Base-by-base conservation (phyloP, 2,888 invertebrate genomes). In the Crossocerus cetratus region DNA sequence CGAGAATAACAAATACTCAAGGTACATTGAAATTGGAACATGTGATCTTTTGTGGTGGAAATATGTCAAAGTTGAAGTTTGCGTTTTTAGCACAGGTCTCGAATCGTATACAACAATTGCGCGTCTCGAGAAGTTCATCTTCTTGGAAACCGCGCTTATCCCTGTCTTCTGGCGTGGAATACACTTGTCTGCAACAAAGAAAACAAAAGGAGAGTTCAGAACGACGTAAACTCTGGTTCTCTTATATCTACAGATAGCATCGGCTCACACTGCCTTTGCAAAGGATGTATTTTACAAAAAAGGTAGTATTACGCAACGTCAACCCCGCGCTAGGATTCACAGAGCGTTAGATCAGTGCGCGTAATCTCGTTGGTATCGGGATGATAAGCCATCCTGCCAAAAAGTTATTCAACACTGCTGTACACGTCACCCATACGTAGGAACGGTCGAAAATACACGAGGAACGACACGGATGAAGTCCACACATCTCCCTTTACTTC, bases 131-230 rank as follows among this genome's bases (percentile, higher is more conserved):
- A 67, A 73, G 69, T 76, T 77, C 77, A 56, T 78, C 77, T 77
- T 69, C 69, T 68, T 71, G 65, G 66, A 76, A 76, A 77, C 69
- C 22, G 70, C 69, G 63, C 61, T 69, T 71, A 54, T 66, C 66
- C 77, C 60, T 65, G 49, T 76, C 73, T 71, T 71, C 74, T 23
- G 69, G 70, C 65, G n/a, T 66, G 68, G 69, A 57, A 66, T 49
- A 74, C 68, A 71, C 72, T 61, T 49, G 53, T 78, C 80, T 80
- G 80, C 54, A 80, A 80, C 80, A 78, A 66, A 78, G 72, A 80
- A 78, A 80, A 78, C 64, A 72, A 74, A 78, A 77, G 53, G 42
- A 44, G 59, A 45, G 54, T 62, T 76, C 75, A 76, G 74, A 70
- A 23, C 20, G 5, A 13, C 55, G 44, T 56, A 32, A 58, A 58